Conservation (phyloP, 2,113 vertebrate genomes). For the Eurypyga helias region DNA sequence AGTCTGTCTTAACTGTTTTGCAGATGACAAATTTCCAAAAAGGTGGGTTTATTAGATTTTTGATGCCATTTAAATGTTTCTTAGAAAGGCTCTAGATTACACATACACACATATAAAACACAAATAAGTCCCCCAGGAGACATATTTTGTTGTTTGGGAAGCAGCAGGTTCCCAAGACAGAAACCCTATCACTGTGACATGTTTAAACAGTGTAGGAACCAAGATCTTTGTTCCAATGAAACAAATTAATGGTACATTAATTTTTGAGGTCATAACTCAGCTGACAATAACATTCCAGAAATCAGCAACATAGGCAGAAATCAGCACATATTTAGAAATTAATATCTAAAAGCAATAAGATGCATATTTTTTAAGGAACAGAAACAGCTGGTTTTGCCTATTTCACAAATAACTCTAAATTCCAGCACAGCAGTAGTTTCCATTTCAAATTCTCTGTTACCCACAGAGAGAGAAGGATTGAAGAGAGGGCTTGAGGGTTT, state of each 20-base stretch:
- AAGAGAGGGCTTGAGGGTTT: not conserved
- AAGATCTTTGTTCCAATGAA: not conserved
- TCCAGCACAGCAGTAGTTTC: not conserved
- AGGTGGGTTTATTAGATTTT: rapidly evolving
- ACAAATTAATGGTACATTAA: not conserved
- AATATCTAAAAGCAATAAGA: not conserved
- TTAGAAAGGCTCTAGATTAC: not conserved
- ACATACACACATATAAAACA: not conserved
- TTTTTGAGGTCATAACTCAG: not conserved
- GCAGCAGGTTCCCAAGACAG: not conserved
- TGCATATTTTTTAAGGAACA: not conserved
- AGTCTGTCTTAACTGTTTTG: not conserved
- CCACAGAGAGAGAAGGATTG: not conserved
- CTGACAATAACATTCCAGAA: not conserved
- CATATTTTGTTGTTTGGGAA: not conserved
- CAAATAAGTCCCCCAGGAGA: not conserved
- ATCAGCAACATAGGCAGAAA: not conserved
- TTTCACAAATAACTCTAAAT: not conserved
- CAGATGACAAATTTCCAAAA: not conserved
- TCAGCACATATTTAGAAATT: not conserved
- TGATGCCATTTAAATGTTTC: not conserved
- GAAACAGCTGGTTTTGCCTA: not conserved
- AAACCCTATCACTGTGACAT: not conserved
- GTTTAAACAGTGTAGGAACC: not conserved
- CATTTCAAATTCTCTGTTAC: not conserved